phyloP scores from a whole-genome alignment of 2,797 vertebrate genomes.

The Falco berigora region DNA sequence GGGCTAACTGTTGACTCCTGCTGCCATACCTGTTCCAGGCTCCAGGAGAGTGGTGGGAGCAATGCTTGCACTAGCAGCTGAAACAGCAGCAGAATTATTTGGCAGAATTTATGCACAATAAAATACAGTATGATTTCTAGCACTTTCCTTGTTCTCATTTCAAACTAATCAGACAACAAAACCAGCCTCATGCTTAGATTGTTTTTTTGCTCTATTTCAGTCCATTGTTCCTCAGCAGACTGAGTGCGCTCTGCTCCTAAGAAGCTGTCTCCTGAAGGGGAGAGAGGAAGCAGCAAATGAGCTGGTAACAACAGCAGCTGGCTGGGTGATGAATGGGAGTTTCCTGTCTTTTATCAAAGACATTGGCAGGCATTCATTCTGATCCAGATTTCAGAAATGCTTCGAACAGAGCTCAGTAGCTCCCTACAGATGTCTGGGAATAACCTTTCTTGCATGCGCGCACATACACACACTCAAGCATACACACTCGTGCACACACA shows the following conservation, averaged over 20 bases:
- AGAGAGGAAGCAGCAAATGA: constrained; percentile 24
- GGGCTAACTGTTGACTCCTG: neutral
- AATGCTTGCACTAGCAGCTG: neutral
- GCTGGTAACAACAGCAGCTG: constrained; percentile 24
- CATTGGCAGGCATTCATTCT: neutral
- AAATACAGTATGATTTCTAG: neutral
- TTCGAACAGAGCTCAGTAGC: neutral
- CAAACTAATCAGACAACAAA: neutral
- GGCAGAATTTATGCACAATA: neutral
- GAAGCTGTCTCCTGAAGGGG: neutral
- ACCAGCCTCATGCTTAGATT: neutral
- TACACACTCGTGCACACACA: too few relatives aligned
- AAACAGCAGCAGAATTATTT: neutral
- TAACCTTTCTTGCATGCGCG: neutral
- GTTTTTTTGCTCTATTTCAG: neutral
- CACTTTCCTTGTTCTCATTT: neutral
- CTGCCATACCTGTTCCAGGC: neutral
- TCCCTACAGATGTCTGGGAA: constrained; percentile 36
- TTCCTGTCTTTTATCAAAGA: constrained; percentile 26
- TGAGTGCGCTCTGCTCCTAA: neutral
- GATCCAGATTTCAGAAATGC: neutral
- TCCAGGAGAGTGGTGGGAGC: neutral
- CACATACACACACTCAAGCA: fast-evolving
- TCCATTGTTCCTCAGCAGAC: neutral
- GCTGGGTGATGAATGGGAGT: constrained; percentile 1